A percentile compares a stretch with the other conserved stretches of the same genome.
phyloP scores from a whole-genome alignment of 1,140 invertebrate genomes.

The Drosophila tsacasi region DNA sequence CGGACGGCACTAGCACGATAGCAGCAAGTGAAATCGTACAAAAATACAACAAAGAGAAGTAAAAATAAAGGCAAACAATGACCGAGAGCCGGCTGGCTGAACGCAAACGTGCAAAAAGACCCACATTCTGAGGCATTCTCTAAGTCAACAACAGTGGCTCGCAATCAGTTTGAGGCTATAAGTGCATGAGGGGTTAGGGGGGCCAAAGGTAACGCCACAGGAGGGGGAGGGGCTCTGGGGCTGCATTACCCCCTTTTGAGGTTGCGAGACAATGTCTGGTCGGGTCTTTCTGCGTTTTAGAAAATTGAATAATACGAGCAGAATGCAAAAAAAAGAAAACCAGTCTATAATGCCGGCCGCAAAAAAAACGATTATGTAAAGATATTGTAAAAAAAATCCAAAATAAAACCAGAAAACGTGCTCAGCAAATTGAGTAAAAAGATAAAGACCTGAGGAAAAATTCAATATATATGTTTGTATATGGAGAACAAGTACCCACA shows the following conservation, averaged over 20 bases:
- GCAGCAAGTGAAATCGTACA: conserved; percentile 53
- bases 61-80: conserved; percentile 40
- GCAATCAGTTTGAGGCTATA: conserved; percentile 40
- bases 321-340: conserved; percentile 39
- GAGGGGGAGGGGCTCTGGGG: neutral
- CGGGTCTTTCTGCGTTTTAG: conserved; percentile 61
- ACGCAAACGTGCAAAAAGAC: conserved; percentile 68
- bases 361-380: conserved; percentile 68
- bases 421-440: conserved; percentile 32
- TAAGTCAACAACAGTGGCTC: conserved; percentile 41
- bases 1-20: conserved; percentile 27
- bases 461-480: neutral
- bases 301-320: conserved; percentile 47
- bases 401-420: conserved; percentile 53
- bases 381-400: conserved; percentile 20
- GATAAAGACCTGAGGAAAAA: conserved; percentile 5
- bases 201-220: neutral
- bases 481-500: conserved; percentile 9
- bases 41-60: conserved; percentile 43
- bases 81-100: conserved; percentile 26
- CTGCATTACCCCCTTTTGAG: conserved; percentile 12
- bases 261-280: conserved; percentile 13
- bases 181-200: conserved; percentile 18
- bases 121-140: conserved; percentile 52
- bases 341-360: conserved; percentile 63